A percentile compares a stretch with the other conserved stretches of the same genome.
phyloP scores from a whole-genome alignment of 2,797 vertebrate genomes.

The Momotus momota region DNA sequence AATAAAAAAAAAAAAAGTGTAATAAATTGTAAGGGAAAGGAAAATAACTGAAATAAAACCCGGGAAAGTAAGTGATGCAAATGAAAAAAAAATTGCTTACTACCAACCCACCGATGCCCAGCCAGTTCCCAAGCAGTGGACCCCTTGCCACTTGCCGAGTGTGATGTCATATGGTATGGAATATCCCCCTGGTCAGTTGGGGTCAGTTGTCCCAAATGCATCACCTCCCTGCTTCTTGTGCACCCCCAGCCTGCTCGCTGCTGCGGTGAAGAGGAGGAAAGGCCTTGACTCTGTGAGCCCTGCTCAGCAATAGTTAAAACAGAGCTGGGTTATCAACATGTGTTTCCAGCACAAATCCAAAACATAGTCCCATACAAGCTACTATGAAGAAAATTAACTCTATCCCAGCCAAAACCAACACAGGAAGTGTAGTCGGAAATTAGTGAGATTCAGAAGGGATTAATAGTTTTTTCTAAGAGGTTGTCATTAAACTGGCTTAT shows the following conservation, averaged over 20 bases:
- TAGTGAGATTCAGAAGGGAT: neutral
- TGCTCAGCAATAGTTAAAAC: neutral
- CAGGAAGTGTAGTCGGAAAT: neutral
- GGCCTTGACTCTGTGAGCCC: neutral
- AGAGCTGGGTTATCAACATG: neutral
- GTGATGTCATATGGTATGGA: fast-evolving
- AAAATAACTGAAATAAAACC: neutral
- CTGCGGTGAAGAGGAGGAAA: neutral
- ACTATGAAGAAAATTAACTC: neutral
- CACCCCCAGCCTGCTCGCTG: fast-evolving
- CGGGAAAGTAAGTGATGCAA: neutral
- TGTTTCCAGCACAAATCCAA: neutral
- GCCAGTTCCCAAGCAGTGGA: neutral
- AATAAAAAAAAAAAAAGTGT: neutral
- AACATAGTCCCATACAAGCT: fast-evolving
- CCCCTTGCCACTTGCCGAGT: neutral
- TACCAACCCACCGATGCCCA: neutral
- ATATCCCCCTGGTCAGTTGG: neutral
- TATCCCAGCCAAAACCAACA: neutral
- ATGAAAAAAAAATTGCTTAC: neutral
- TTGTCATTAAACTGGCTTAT: neutral
- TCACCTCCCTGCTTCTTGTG: neutral
- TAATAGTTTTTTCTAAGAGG: neutral
- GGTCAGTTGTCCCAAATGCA: neutral
- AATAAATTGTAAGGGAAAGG: neutral